Conservation (phyloP, 2,113 vertebrate species). For the Muntiacus reevesi region DNA sequence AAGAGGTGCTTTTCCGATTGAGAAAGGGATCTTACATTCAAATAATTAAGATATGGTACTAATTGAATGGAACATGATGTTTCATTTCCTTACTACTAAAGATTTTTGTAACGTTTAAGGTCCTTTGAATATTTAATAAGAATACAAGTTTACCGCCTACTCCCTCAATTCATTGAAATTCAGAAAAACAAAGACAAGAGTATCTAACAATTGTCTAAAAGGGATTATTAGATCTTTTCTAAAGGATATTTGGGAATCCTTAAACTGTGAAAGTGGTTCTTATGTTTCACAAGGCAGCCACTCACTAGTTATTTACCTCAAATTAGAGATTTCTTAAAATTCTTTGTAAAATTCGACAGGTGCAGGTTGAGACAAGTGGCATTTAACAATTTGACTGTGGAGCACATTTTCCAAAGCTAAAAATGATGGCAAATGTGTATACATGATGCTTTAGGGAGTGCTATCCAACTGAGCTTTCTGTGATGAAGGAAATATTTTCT, state of each 20-base stretch:
- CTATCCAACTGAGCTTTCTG: not conserved
- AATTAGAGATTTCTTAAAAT: conserved; percentile 66
- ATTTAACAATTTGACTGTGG: conserved; percentile 60
- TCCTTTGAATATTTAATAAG: conserved; percentile 47
- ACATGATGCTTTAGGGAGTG: not conserved
- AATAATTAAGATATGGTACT: conserved; percentile 2
- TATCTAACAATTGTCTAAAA: conserved; percentile 42
- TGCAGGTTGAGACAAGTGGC: conserved; percentile 65
- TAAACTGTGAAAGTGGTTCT: conserved; percentile 48
- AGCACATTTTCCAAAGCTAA: conserved; percentile 63
- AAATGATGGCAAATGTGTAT: conserved; percentile 51
- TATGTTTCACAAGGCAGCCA: conserved; percentile 51
- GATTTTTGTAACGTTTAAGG: conserved; percentile 40
- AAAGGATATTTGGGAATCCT: conserved; percentile 55
- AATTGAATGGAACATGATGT: not conserved
- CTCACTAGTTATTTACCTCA: conserved; percentile 60
- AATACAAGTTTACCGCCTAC: conserved; percentile 51
- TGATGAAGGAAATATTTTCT: conserved; percentile 14
- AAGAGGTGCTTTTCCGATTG: conserved; percentile 21
- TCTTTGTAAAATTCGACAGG: conserved; percentile 63
- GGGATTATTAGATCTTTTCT: conserved; percentile 52
- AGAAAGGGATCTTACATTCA: not conserved
- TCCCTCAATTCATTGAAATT: conserved; percentile 63
- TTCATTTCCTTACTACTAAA: not conserved
- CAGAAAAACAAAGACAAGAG: conserved; percentile 51